Conservation (phyloP, 2,797 vertebrate genomes). For the Australoheros facetus region DNA sequence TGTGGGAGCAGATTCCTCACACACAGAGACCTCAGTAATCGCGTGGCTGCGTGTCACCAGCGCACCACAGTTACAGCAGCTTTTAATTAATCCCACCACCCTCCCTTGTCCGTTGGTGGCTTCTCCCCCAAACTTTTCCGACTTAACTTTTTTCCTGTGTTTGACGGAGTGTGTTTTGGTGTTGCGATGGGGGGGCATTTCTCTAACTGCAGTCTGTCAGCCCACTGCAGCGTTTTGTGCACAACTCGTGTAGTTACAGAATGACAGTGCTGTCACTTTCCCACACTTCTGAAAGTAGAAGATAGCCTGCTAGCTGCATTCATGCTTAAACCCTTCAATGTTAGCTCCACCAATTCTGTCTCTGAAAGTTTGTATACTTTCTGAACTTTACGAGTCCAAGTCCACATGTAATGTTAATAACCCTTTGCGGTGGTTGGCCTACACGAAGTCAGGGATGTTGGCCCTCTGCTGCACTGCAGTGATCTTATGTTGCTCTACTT, state of each 20-base stretch:
- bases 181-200: neutral
- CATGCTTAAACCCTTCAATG: constrained; percentile 39
- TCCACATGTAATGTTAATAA: constrained; percentile 46
- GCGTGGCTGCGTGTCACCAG: constrained; percentile 68
- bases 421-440: constrained; percentile 23
- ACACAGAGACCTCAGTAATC: constrained; percentile 77
- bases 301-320: constrained; percentile 42
- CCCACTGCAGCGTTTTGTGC: constrained; percentile 36
- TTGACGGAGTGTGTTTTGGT: constrained; percentile 36
- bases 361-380: neutral
- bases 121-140: constrained; percentile 62
- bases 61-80: constrained; percentile 73
- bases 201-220: constrained; percentile 40
- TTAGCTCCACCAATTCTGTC: constrained; percentile 33
- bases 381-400: constrained; percentile 1
- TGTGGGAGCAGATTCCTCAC: constrained; percentile 74
- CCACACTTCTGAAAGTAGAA: constrained; percentile 40
- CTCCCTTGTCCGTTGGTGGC: constrained; percentile 53
- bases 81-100: constrained; percentile 79
- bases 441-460: constrained; percentile 15
- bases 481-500: constrained; percentile 36
- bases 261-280: constrained; percentile 57
- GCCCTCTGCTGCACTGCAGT: constrained; percentile 42
- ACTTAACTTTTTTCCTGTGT: constrained; percentile 39
- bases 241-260: constrained; percentile 42